Evolutionary conservation across 2,797 vertebrate genomes (phyloP).

Genomic region (Rousettus madagascariensis): DNA sequence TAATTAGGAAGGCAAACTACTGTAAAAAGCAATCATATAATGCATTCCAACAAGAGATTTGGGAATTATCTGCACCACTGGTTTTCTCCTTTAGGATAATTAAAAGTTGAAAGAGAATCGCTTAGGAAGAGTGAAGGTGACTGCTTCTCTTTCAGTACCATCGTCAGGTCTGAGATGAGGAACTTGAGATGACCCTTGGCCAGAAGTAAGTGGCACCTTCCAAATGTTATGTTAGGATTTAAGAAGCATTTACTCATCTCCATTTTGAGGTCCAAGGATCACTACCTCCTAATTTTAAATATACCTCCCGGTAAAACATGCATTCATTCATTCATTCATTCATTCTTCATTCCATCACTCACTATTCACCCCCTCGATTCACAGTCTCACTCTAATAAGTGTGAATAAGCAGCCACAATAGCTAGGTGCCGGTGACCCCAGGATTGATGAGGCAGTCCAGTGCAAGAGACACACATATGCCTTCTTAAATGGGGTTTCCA

Average conservation of each 20-base stretch:
- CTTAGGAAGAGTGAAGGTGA: constrained; percentile 44
- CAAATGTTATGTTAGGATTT: background rate
- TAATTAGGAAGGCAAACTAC: constrained; percentile 64
- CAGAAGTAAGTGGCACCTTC: background rate
- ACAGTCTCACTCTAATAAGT: background rate
- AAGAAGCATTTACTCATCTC: constrained; percentile 6
- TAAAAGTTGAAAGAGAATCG: constrained; percentile 60
- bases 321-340: background rate
- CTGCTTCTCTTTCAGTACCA: background rate
- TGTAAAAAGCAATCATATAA: constrained; percentile 38
- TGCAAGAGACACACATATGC: background rate
- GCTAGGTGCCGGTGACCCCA: background rate
- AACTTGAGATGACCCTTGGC: background rate
- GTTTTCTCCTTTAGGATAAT: constrained; percentile 58
- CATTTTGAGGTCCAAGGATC: background rate
- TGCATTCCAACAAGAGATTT: constrained; percentile 44
- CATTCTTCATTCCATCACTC: background rate
- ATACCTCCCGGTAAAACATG: background rate
- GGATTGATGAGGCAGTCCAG: background rate
- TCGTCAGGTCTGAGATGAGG: background rate
- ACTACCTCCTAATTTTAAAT: background rate
- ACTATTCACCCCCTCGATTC: background rate
- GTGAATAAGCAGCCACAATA: background rate
- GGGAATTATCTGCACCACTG: constrained; percentile 47
- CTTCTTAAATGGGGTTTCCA: background rate